Base-by-base conservation (phyloP, 2,797 vertebrate genomes). In the Enteromius viviparus region DNA sequence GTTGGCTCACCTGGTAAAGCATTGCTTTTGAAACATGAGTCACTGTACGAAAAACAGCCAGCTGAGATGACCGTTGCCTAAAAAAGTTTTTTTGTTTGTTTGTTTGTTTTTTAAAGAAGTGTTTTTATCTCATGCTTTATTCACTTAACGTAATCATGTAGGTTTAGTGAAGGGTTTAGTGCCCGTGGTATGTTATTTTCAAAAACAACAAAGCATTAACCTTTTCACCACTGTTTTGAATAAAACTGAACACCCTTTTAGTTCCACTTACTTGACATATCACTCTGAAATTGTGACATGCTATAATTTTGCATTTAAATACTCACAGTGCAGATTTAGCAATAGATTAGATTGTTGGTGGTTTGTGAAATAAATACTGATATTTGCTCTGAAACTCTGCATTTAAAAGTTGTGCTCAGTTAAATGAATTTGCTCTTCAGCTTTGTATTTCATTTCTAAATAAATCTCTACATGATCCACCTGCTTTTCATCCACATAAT, bases 401-500 rank as follows among this genome's bases (percentile, higher is more conserved):
- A n/a, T n/a, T n/a, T n/a, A n/a, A n/a, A n/a, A n/a, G n/a, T n/a
- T n/a, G n/a, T n/a, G n/a, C n/a, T n/a, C n/a, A n/a, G n/a, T n/a
- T n/a, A n/a, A n/a, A n/a, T n/a, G n/a, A n/a, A n/a, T n/a, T n/a
- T n/a, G n/a, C n/a, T n/a, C n/a, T n/a, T n/a, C n/a, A n/a, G n/a
- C n/a, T n/a, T n/a, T 66, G 11, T 69, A 42, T 72, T 47, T 49
- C 0, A 51, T 51, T 47, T 32, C 32, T 26, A 45, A 72, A 47
- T 29, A 49, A 10, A 68, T 68, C 21, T 55, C 14, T 75, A 53
- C 19, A 53, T 12, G n/a, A n/a, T n/a, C 75, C 12, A 29, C 60
- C 15, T 77, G 40, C 55, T 77, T 77, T 58, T 76, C 75, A 47
- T 47, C 17, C 58, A 64, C 15, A 64, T 62, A 62, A 29, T 40